A percentile compares a stretch with the other conserved stretches of the same genome.
phyloP scores from a whole-genome alignment of 2,797 vertebrate species.

The Pogonophryne albipinna region DNA sequence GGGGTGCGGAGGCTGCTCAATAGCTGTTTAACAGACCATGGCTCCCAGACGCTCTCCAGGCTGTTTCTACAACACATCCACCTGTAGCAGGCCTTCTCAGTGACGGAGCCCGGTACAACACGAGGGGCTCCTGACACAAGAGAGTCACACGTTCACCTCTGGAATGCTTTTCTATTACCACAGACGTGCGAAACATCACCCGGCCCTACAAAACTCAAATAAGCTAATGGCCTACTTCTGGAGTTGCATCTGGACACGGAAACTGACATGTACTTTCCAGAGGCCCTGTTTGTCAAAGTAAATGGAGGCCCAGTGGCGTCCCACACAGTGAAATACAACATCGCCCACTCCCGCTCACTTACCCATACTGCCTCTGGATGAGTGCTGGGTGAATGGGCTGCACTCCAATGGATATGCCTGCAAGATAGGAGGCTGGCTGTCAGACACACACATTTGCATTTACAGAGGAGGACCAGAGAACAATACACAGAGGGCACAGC shows the following conservation, averaged over 20 bases:
- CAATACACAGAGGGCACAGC: conserved; percentile 78
- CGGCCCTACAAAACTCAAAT: conserved; percentile 46
- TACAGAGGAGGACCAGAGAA: conserved; percentile 79
- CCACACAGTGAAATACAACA: conserved; percentile 44
- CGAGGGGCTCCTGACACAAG: conserved; percentile 45
- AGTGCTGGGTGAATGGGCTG: conserved; percentile 95
- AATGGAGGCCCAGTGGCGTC: conserved; percentile 57
- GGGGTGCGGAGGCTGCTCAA: conserved; percentile 56
- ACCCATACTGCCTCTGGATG: conserved; percentile 97
- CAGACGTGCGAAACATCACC: conserved; percentile 66
- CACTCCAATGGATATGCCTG: conserved; percentile 94
- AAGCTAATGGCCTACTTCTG: conserved; percentile 64
- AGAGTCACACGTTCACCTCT: conserved; percentile 73
- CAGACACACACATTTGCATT: conserved; percentile 81
- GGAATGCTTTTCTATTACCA: conserved; percentile 72
- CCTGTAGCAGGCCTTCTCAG: conserved; percentile 30
- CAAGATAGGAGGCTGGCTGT: conserved; percentile 77
- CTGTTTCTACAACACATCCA: conserved; percentile 69
- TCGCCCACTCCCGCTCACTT: conserved; percentile 84
- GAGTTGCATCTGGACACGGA: conserved; percentile 69
- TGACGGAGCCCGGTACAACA: conserved; percentile 37
- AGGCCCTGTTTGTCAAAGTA: conserved; percentile 69
- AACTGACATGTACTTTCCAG: conserved; percentile 77
- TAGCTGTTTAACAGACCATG: conserved; percentile 58
- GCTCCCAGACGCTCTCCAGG: conserved; percentile 32